These are phyloP conservation scores for Ailurus styani DNA, from an alignment of 2,113 vertebrate genomes.

Conservation along the genomic window DNA sequence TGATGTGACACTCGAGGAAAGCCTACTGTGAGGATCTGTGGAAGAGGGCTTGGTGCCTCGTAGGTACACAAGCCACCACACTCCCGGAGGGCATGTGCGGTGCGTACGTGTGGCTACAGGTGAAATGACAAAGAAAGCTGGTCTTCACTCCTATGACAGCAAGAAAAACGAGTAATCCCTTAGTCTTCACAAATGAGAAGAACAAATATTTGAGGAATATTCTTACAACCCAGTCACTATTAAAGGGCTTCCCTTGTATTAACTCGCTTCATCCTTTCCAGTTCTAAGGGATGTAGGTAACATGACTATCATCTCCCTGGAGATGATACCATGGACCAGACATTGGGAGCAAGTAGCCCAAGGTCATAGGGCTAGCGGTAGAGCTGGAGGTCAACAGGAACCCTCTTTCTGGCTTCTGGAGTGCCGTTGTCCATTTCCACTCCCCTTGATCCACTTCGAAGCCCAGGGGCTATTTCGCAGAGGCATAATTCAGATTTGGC, in stretches of 20 bases:
- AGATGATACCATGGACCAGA: not conserved
- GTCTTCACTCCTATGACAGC: not conserved
- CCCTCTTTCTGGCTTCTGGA: rapidly evolving
- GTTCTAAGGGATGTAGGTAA: not conserved
- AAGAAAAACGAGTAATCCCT: not conserved
- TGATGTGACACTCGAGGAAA: not conserved
- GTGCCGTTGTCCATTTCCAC: not conserved
- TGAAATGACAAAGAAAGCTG: not conserved
- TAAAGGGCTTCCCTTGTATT: not conserved
- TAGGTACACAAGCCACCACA: no score
- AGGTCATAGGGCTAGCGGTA: not conserved
- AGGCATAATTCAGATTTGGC: not conserved
- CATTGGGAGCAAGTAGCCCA: not conserved
- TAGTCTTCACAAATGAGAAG: not conserved
- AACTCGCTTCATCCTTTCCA: not conserved
- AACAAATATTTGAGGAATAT: not conserved
- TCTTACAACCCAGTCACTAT: not conserved
- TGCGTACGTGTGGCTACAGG: rapidly evolving
- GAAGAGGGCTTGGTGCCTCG: rapidly evolving
- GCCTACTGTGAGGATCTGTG: not conserved
- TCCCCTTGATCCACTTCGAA: not conserved
- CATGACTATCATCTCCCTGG: not conserved
- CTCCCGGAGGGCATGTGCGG: rapidly evolving
- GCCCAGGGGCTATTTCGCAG: not conserved
- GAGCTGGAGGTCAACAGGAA: not conserved